phyloP scores from a whole-genome alignment of 2,888 invertebrate species.

The Drosophila pseudotakahashii region DNA sequence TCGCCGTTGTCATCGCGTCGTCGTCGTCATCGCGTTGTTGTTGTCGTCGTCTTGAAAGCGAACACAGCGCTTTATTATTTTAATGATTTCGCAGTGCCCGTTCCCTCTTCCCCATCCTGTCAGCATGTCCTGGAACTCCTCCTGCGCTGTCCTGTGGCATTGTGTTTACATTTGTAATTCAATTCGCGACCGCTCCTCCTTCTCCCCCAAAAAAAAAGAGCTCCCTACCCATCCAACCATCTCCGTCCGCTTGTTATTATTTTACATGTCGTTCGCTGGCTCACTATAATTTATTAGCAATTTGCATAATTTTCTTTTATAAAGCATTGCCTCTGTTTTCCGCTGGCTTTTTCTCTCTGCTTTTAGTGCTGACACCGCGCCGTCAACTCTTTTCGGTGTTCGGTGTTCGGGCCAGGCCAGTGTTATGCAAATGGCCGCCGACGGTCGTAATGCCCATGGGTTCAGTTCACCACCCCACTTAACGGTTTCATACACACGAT shows the following conservation, averaged over 20 bases:
- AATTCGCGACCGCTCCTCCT: constrained; percentile 58
- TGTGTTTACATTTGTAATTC: constrained; percentile 78
- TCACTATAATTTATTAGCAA: constrained; percentile 80
- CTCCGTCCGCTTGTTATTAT: constrained; percentile 65
- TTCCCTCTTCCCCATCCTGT: constrained; percentile 42
- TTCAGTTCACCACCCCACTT: constrained; percentile 43
- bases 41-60: constrained; percentile 54
- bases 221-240: constrained; percentile 4
- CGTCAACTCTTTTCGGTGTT: constrained; percentile 62
- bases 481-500: constrained; percentile 46
- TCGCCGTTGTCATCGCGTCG: constrained; percentile 39
- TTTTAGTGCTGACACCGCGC: constrained; percentile 55
- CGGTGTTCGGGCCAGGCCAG: constrained; percentile 35
- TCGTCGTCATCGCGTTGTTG: constrained; percentile 39
- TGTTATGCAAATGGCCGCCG: constrained; percentile 70
- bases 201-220: constrained; percentile 3
- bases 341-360: constrained; percentile 44
- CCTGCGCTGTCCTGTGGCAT: constrained; percentile 48
- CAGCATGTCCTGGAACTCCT: constrained; percentile 17
- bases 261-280: constrained; percentile 77
- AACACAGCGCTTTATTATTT: constrained; percentile 63
- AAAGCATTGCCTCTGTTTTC: constrained; percentile 68
- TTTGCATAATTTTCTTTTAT: constrained; percentile 80
- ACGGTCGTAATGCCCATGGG: constrained; percentile 55
- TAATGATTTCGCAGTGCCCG: constrained; percentile 71